Percentiles rank a stretch among this genome's conserved stretches.
phyloP scores from a whole-genome alignment of 1,140 invertebrate genomes.

The Drosophila nikananu region DNA sequence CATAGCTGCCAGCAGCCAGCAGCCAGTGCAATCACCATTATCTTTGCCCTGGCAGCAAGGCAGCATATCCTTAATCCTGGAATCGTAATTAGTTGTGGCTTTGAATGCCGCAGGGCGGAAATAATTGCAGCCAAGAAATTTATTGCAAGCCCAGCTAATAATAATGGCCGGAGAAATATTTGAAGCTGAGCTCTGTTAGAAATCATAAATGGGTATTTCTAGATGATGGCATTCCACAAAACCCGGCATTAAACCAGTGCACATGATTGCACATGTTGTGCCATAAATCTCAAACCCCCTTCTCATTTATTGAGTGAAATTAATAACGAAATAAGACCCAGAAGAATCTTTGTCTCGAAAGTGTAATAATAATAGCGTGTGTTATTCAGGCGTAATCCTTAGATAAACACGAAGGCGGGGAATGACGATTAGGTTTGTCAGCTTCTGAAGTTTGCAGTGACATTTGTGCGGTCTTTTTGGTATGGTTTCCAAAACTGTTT shows the following conservation, averaged over 20 bases:
- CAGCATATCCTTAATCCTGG: constrained; percentile 22
- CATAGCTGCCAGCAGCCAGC: constrained; percentile 4
- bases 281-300: constrained; percentile 6
- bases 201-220: constrained; percentile 6
- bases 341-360: background rate
- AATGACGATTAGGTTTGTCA: background rate
- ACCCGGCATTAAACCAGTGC: background rate
- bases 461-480: constrained; percentile 1
- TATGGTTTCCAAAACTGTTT: background rate
- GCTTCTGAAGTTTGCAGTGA: background rate
- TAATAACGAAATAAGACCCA: constrained; percentile 31
- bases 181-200: background rate
- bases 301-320: constrained; percentile 3
- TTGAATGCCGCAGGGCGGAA: constrained; percentile 14
- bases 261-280: constrained; percentile 12
- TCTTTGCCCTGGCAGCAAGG: constrained; percentile 6
- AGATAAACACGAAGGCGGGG: constrained; percentile 21
- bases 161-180: background rate
- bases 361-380: constrained; percentile 21
- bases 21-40: constrained; percentile 30
- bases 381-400: constrained; percentile 35
- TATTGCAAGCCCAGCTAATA: background rate
- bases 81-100: constrained; percentile 34
- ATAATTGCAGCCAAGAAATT: constrained; percentile 18
- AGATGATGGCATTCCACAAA: background rate